phyloP scores from a whole-genome alignment of 2,888 invertebrate genomes.

The Papilio protenor region DNA sequence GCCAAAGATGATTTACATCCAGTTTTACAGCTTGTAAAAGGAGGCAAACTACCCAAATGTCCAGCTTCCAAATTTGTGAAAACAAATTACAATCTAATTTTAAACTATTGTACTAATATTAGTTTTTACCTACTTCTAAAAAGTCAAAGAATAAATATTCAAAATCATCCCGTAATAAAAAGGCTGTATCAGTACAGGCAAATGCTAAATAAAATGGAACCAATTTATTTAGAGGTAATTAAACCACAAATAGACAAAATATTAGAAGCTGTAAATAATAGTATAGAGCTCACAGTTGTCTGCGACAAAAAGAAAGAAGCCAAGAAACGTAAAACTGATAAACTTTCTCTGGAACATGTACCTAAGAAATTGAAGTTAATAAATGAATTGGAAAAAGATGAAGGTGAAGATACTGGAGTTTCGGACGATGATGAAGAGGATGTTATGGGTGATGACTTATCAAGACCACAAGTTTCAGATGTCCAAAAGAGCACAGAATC shows the following conservation, averaged over 20 bases:
- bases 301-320: slow-evolving; percentile 55
- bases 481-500: slow-evolving; percentile 65
- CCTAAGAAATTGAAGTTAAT: slow-evolving; percentile 76
- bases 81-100: slow-evolving; percentile 87
- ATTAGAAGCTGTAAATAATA: slow-evolving; percentile 80
- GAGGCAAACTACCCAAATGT: slow-evolving; percentile 86
- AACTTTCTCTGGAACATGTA: slow-evolving; percentile 58
- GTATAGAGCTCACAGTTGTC: slow-evolving; percentile 65
- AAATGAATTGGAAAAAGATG: slow-evolving; percentile 69
- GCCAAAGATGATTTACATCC: slow-evolving; percentile 88
- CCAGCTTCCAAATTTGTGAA: slow-evolving; percentile 88
- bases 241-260: slow-evolving; percentile 88
- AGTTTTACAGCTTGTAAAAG: slow-evolving; percentile 85
- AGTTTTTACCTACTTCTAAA: slow-evolving; percentile 94
- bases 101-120: slow-evolving; percentile 94
- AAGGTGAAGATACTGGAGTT: slow-evolving; percentile 76
- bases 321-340: slow-evolving; percentile 69
- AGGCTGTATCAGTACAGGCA: slow-evolving; percentile 92
- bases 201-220: slow-evolving; percentile 89
- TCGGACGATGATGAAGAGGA: slow-evolving; percentile 72
- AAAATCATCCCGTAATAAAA: slow-evolving; percentile 95
- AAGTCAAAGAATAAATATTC: slow-evolving; percentile 87
- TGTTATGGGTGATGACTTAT: slow-evolving; percentile 21
- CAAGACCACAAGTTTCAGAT: slow-evolving; percentile 44
- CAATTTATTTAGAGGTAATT: slow-evolving; percentile 87